These are phyloP conservation scores for Pyrocoelia pectoralis DNA, from an alignment of 2,888 invertebrate genomes.

Conservation along the genomic window DNA sequence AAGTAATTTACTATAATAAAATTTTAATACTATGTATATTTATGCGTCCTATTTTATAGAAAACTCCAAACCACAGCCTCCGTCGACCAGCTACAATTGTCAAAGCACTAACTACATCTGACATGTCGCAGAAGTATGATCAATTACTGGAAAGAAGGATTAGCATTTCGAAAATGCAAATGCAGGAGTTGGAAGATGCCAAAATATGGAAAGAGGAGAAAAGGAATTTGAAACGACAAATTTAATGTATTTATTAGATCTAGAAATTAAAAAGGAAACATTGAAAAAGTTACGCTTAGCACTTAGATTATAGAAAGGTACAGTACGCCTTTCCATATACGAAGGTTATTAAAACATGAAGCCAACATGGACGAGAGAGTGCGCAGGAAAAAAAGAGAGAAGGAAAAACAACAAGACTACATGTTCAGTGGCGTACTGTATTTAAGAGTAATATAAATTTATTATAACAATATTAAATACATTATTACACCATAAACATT, in stretches of 20 bases:
- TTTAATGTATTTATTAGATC: background rate
- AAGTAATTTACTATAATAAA: too few species aligned
- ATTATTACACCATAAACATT: too few species aligned
- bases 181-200: background rate
- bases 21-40: too few species aligned
- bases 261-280: background rate
- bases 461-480: too few species aligned
- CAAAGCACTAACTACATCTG: background rate
- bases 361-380: too few species aligned
- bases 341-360: too few species aligned
- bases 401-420: too few species aligned
- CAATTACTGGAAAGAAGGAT: constrained; percentile 1
- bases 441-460: too few species aligned
- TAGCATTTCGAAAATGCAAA: background rate
- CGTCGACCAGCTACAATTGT: constrained; percentile 8
- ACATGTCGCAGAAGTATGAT: background rate
- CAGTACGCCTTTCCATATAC: too few species aligned
- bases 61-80: background rate
- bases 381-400: too few species aligned
- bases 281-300: background rate
- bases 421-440: too few species aligned
- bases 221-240: background rate
- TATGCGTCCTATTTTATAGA: background rate
- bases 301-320: too few species aligned
- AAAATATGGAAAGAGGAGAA: constrained; percentile 4